Percentiles rank a stretch among this genome's conserved stretches.
These are phyloP conservation scores for Philereme vetulata DNA, from an alignment of 2,888 invertebrate genomes.

Conservation along the genomic window DNA sequence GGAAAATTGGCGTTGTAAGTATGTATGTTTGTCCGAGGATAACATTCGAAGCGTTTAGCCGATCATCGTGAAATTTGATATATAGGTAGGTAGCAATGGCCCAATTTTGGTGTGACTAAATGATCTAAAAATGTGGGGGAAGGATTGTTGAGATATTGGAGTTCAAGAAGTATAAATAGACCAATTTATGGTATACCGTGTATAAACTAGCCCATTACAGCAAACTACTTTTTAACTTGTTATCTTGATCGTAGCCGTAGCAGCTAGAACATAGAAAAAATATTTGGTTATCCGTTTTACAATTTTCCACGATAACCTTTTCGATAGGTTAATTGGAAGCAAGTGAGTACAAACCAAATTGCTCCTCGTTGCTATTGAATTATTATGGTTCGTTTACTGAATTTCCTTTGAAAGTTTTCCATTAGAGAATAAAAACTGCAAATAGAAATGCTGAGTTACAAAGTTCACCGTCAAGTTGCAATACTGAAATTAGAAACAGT, in stretches of 20 bases:
- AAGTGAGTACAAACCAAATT: constrained; percentile 21
- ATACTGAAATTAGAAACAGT: constrained; percentile 5
- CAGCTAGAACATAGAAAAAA: not conserved
- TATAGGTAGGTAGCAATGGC: too few relatives aligned
- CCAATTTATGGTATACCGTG: too few relatives aligned
- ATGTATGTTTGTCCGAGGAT: too few relatives aligned
- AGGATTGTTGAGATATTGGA: too few relatives aligned
- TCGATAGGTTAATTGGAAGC: constrained; percentile 34
- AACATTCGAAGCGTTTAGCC: too few relatives aligned
- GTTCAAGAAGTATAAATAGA: too few relatives aligned
- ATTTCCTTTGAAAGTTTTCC: constrained; percentile 32
- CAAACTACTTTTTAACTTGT: too few relatives aligned
- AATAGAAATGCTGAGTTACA: constrained; percentile 24
- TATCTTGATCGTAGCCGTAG: not conserved
- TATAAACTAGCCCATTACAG: too few relatives aligned
- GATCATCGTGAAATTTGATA: too few relatives aligned
- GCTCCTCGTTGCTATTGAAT: constrained; percentile 21
- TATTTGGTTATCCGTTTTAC: constrained; percentile 10
- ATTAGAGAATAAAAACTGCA: constrained; percentile 32
- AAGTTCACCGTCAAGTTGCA: constrained; percentile 16
- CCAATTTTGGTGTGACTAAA: too few relatives aligned
- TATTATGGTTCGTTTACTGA: constrained; percentile 28
- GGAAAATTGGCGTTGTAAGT: too few relatives aligned
- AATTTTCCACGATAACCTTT: constrained; percentile 32
- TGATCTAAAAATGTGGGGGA: too few relatives aligned